Percentiles rank a stretch among this genome's conserved stretches.
phyloP scores from a whole-genome alignment of 2,888 invertebrate genomes.

The Gymnoscelis rufifasciata region DNA sequence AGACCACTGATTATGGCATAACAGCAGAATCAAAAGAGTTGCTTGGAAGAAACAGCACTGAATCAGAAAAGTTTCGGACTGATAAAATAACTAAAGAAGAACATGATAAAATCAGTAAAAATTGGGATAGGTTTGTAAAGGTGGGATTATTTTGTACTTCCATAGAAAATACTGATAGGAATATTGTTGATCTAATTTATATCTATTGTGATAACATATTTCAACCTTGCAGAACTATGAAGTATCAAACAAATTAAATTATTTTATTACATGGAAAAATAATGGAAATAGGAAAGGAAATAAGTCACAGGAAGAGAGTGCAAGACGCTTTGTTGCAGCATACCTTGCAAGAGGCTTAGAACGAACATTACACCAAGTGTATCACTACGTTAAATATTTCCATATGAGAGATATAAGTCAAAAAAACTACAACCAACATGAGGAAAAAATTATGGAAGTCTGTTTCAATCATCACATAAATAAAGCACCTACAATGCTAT shows the following conservation, averaged over 20 bases:
- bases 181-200: too few relatives aligned
- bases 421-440: slow-evolving; percentile 28
- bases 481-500: slow-evolving; percentile 40
- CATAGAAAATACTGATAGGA: too few relatives aligned
- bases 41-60: slow-evolving; percentile 8
- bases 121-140: slow-evolving; percentile 55
- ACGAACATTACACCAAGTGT: slow-evolving; percentile 56
- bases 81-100: slow-evolving; percentile 51
- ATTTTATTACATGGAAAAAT: slow-evolving; percentile 58
- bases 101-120: slow-evolving; percentile 44
- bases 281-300: slow-evolving; percentile 32
- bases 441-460: slow-evolving; percentile 58
- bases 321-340: slow-evolving; percentile 49
- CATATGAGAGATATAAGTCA: slow-evolving; percentile 35
- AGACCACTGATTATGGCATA: slow-evolving; percentile 29
- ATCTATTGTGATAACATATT: too few relatives aligned
- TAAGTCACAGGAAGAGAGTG: slow-evolving; percentile 41
- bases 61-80: slow-evolving; percentile 35
- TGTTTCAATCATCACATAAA: slow-evolving; percentile 48
- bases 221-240: slow-evolving; percentile 42
- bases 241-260: slow-evolving; percentile 52
- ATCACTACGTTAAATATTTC: slow-evolving; percentile 40
- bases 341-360: slow-evolving; percentile 56
- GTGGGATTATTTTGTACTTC: slow-evolving; percentile 30
- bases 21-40: slow-evolving; percentile 6